Evolutionary conservation across 53 echinoderm and acorn worm genomes (phyloP), one percentile per base, ranked within the genome.

Genomic region (Paelopatides confundens): DNA sequence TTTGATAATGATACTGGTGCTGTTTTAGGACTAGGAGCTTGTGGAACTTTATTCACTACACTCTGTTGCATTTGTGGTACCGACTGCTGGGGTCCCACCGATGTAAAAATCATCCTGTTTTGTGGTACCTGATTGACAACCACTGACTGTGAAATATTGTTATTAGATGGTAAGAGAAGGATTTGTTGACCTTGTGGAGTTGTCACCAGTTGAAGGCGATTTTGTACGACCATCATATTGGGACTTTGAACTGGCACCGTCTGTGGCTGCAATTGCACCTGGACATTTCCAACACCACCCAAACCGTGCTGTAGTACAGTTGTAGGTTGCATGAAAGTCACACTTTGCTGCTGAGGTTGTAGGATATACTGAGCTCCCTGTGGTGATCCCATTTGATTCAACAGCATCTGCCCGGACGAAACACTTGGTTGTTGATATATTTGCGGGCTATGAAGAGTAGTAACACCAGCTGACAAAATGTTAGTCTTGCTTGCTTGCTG

Each of bases 141-240:
- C 58, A 83, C 84, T 40, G 84, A 65, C 64, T 83, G 84, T 23
- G 65, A 27, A 38, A 83, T 83, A n/a, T 83, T 83, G 84, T 65
- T 83, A 43, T 83, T 83, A 21, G 52, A 53, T 65, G 84, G 63
- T 29, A 83, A n/a, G 14, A 83, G 38, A 11, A 83, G 46, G 23
- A 83, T 65, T 62, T 83, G 84, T 38, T 83, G 84, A 26, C 84
- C 84, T 62, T 83, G 84, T 23, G 84, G 84, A 2, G 84, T 83
- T 6, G 84, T 83, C 35, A 83, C 65, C 64, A 83, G 37, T 62
- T 83, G 84, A 14, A 79, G 79, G 21, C 43, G 46, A 43, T 83
- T 83, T 33, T 39, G 40, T 26, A 65, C 35, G 21, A 65, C 39
- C 63, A 83, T 83, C 63, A 65, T 83, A 27, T 65, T 83, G 5